These are phyloP conservation scores for Lasioglossum lativentre DNA, from an alignment of 2,888 invertebrate species.

Conservation along the genomic window DNA sequence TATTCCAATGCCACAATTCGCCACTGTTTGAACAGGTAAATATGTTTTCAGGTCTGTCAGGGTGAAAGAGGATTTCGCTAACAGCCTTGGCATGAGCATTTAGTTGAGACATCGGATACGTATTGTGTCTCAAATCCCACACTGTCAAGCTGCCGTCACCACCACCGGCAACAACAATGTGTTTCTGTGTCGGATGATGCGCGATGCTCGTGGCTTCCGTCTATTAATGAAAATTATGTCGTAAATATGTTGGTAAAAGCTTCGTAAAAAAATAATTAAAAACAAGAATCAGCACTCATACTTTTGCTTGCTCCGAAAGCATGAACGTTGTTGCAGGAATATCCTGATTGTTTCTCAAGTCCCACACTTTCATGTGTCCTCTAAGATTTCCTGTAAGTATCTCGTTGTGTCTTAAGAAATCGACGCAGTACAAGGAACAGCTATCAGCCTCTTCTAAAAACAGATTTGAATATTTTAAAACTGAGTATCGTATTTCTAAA, in stretches of 20 bases:
- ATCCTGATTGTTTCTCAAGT: conserved; percentile 88
- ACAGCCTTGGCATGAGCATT: conserved; percentile 92
- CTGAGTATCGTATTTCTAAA: neutral
- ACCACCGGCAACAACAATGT: conserved; percentile 93
- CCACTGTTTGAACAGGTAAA: conserved; percentile 93
- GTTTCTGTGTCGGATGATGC: conserved; percentile 94
- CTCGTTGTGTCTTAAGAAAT: conserved; percentile 91
- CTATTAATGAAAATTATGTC: conserved; percentile 79
- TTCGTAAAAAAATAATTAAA: neutral
- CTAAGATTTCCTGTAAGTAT: conserved; percentile 94
- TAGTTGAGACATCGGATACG: conserved; percentile 92
- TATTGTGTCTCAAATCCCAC: conserved; percentile 95
- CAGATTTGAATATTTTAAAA: conserved; percentile 1
- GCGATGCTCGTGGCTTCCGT: conserved; percentile 91
- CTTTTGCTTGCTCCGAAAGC: conserved; percentile 88
- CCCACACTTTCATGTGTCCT: conserved; percentile 96
- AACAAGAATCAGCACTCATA: conserved; percentile 56
- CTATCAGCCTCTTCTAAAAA: conserved; percentile 90
- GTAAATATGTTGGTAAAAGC: neutral
- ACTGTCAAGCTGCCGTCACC: conserved; percentile 94
- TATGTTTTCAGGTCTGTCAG: conserved; percentile 92
- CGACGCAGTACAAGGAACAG: conserved; percentile 91
- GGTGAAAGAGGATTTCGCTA: conserved; percentile 95
- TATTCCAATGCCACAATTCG: conserved; percentile 96
- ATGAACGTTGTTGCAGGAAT: conserved; percentile 90